Evolutionary conservation across 35 echinoderm and acorn worm genomes (phyloP).

Genomic region (Ophioderma brevispina): DNA sequence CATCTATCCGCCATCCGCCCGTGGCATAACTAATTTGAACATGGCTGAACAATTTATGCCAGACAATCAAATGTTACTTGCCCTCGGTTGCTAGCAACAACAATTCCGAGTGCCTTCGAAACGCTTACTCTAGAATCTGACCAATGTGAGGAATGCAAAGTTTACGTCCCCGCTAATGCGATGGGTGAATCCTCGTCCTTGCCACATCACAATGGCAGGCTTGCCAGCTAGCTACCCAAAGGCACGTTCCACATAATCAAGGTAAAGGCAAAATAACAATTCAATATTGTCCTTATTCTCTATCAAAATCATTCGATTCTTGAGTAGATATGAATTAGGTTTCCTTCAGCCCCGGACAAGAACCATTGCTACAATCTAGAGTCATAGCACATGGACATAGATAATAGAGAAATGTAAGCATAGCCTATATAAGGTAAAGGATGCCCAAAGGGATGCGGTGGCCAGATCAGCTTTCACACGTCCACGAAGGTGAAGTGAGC

Average conservation of each 20-base stretch:
- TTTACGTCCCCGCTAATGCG: neutral
- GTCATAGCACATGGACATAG: too few species aligned
- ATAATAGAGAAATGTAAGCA: constrained; percentile 6
- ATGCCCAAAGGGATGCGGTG: constrained; percentile 2
- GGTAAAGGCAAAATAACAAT: too few species aligned
- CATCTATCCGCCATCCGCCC: neutral
- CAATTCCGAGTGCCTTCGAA: neutral
- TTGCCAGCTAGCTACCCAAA: too few species aligned
- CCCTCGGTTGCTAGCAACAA: neutral
- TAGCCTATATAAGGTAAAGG: neutral
- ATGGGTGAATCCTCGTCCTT: neutral
- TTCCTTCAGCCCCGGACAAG: too few species aligned
- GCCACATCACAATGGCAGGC: neutral
- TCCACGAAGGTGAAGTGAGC: constrained; percentile 3
- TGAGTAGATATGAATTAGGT: too few species aligned
- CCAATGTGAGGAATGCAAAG: neutral
- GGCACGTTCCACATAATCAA: too few species aligned
- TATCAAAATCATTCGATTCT: too few species aligned
- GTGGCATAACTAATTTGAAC: constrained; percentile 4
- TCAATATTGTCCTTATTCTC: too few species aligned
- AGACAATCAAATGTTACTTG: neutral
- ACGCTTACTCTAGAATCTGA: neutral
- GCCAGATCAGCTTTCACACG: constrained; percentile 4
- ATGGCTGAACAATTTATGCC: constrained; percentile 1
- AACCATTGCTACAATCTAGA: too few species aligned